Percentiles rank a stretch among this genome's conserved stretches.
These are phyloP conservation scores for Platalea minor DNA, from an alignment of 2,797 vertebrate genomes.

Conservation along the genomic window DNA sequence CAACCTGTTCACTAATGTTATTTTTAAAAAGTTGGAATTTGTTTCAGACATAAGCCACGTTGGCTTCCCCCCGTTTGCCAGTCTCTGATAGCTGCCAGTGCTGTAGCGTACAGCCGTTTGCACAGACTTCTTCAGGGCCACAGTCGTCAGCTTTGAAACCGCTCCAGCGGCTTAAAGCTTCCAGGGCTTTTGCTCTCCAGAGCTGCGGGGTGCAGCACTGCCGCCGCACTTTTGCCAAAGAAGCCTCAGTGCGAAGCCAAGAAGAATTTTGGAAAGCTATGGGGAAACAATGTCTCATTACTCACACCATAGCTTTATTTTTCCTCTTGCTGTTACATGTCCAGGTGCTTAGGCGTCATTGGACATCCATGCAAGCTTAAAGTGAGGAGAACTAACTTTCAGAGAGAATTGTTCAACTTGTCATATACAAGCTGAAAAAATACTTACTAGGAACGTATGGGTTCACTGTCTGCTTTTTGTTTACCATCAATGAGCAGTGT, in stretches of 20 bases:
- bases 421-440: constrained; percentile 52
- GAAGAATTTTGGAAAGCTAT: neutral
- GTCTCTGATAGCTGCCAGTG: neutral
- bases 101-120: fast-evolving
- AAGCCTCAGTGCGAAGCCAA: neutral
- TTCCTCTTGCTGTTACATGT: neutral
- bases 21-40: neutral
- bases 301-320: neutral
- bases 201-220: neutral
- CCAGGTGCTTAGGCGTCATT: neutral
- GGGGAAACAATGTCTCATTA: neutral
- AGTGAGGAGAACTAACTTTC: neutral
- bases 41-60: neutral
- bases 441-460: constrained; percentile 26
- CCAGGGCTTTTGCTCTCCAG: neutral
- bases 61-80: neutral
- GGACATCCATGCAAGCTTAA: neutral
- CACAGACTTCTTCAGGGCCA: neutral
- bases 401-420: constrained; percentile 34
- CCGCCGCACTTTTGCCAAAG: constrained; percentile 8
- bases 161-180: neutral
- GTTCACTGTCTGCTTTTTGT: constrained; percentile 38
- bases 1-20: neutral
- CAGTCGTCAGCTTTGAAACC: neutral
- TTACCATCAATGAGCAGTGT: constrained; percentile 8